Percentiles rank a stretch among this genome's conserved stretches.
Conservation (phyloP, 2,888 invertebrate species). For the Lampropteryx suffumata region DNA sequence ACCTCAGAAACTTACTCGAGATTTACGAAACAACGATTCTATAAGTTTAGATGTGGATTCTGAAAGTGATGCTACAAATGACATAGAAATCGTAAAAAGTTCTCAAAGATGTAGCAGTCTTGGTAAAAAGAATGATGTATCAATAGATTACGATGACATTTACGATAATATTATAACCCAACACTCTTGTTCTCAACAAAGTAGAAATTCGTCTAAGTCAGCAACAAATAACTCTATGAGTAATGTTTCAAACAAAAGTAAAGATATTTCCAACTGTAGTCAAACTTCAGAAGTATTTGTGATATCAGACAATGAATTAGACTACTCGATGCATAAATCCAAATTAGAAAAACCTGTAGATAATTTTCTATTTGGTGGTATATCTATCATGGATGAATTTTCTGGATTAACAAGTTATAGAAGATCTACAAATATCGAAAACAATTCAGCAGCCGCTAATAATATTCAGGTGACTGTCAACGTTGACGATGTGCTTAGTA, state of each 20-base stretch:
- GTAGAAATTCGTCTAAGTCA: conserved; percentile 9
- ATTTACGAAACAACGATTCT: conserved; percentile 6
- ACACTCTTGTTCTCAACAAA: conserved; percentile 5
- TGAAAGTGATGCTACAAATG: conserved; percentile 10
- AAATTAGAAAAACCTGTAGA: conserved; percentile 39
- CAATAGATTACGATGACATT: conserved; percentile 70
- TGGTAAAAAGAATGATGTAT: conserved; percentile 56
- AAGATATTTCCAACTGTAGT: conserved; percentile 39
- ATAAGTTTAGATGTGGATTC: neutral
- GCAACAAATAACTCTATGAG: neutral
- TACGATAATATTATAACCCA: conserved; percentile 30
- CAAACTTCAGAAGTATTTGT: conserved; percentile 56
- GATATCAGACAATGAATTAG: conserved; percentile 84
- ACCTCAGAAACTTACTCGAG: conserved; percentile 31
- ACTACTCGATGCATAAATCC: conserved; percentile 81
- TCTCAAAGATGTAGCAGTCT: conserved; percentile 40
- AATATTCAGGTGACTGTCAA: conserved; percentile 1
- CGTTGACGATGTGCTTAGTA: conserved; percentile 5
- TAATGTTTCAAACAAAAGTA: conserved; percentile 18
- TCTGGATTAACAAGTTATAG: conserved; percentile 26
- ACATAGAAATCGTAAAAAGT: conserved; percentile 11
- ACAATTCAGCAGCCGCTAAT: conserved; percentile 4
- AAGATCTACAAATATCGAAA: conserved; percentile 20
- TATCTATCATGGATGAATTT: conserved; percentile 49
- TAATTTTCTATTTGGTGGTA: conserved; percentile 49